Evolutionary conservation across 1,140 invertebrate genomes (phyloP), one percentile per base, ranked within the genome.

Genomic region (Halesus radiatus): DNA sequence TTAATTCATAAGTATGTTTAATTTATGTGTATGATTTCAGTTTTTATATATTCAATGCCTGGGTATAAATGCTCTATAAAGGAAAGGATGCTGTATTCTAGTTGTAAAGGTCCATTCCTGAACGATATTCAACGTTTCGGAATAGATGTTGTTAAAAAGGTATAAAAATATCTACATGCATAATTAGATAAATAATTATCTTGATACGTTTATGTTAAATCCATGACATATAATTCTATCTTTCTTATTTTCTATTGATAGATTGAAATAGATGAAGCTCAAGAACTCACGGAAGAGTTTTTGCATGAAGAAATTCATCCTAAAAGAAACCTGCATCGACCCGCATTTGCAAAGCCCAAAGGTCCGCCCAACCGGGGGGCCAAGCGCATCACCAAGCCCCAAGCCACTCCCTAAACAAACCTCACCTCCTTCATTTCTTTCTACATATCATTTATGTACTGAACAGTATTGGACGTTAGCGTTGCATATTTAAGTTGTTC

Each of bases 21-120:
- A 45, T 45, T 5, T 45, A 45, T 45, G 37, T 45, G 37, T 45
- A 58, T 64, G 18, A 68, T 93, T 93, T 85, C 91, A 97, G 96
- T 99, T 64, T 99, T 99, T 87, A 96, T 99, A 84, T 99, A 99
- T 89, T 98, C 97, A 13, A 98, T 99, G 96, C 98, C 98, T 22
- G 97, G 97, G 8, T 98, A 98, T 87, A 94, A 91, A 64, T 98
- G 96, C 85, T 94, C 96, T 79, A 96, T 99, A 80, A 98, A 98
- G 88, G 97, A 99, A 88, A 91, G 98, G 84, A 99, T 99, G 98
- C 90, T 99, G 84, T 99, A 99, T 89, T 99, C 98, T 1, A 98
- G 97, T 84, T 98, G 97, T 87, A 99, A 98, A 90, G 94, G 93
- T 81, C 95, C 96, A 20, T 92, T 99, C 62, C 89, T 97, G 23